Conservation (phyloP, 2,113 vertebrate genomes). For the Pterocles gutturalis region DNA sequence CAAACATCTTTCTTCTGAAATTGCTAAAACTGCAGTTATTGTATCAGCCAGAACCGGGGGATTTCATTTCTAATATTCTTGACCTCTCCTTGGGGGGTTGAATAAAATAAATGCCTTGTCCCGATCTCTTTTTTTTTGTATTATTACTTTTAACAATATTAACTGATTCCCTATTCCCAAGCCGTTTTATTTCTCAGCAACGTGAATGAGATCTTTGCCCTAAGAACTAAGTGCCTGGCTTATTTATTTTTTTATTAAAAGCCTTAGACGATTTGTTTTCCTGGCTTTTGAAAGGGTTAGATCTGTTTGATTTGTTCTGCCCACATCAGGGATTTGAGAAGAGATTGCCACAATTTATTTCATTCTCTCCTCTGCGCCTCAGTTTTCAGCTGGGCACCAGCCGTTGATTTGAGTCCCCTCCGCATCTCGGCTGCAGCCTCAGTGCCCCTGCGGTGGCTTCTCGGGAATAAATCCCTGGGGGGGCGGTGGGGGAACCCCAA, state of each 20-base stretch:
- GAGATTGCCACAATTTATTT: background rate
- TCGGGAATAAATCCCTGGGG: background rate
- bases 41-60: background rate
- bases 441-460: fast-evolving
- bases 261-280: background rate
- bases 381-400: background rate
- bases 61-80: constrained; percentile 42
- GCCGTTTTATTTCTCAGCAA: background rate
- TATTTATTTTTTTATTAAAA: background rate
- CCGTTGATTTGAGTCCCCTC: background rate
- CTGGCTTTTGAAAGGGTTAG: background rate
- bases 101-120: background rate
- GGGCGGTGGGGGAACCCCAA: fast-evolving
- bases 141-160: background rate
- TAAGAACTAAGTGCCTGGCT: background rate
- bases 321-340: background rate
- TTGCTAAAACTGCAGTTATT: background rate
- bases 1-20: constrained; percentile 2
- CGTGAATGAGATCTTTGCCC: background rate
- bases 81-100: constrained; percentile 4
- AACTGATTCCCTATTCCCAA: background rate
- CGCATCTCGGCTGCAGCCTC: background rate
- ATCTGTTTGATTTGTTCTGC: background rate
- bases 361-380: background rate
- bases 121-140: background rate